Conservation (phyloP, 2,888 invertebrate genomes). For the Parnassius mnemosyne region DNA sequence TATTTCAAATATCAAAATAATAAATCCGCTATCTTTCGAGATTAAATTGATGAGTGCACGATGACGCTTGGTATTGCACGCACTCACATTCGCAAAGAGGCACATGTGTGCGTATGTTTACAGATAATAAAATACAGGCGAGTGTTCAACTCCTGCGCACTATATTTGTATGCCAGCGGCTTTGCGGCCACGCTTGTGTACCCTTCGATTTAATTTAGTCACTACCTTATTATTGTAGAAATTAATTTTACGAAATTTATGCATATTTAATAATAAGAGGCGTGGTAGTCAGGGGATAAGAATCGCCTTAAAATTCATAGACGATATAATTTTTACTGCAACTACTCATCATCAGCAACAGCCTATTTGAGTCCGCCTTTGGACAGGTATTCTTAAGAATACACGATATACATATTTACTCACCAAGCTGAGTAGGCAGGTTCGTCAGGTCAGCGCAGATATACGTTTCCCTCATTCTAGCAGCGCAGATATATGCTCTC, state of each 20-base stretch:
- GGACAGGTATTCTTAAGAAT: no score
- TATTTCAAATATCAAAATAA: constrained; percentile 27
- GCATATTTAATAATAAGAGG: no score
- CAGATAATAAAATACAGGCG: constrained; percentile 72
- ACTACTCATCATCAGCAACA: no score
- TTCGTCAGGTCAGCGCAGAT: no score
- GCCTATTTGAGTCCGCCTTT: no score
- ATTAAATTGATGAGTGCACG: constrained; percentile 36
- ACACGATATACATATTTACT: no score
- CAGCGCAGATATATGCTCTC: no score
- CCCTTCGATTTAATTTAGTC: constrained; percentile 29
- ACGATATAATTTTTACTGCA: no score
- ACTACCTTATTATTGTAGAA: constrained; percentile 17
- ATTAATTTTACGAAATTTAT: neutral
- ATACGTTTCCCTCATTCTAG: no score
- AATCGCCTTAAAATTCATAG: no score
- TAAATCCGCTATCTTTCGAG: constrained; percentile 21
- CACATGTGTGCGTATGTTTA: constrained; percentile 55
- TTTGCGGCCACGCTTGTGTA: constrained; percentile 40
- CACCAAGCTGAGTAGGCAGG: no score
- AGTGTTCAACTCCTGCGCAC: constrained; percentile 71
- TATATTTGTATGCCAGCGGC: constrained; percentile 59
- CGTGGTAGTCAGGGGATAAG: no score
- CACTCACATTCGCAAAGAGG: constrained; percentile 38
- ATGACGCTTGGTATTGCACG: constrained; percentile 32